These are phyloP conservation scores for Heteromyza rotundicornis DNA, from an alignment of 2,888 invertebrate species.

Conservation along the genomic window DNA sequence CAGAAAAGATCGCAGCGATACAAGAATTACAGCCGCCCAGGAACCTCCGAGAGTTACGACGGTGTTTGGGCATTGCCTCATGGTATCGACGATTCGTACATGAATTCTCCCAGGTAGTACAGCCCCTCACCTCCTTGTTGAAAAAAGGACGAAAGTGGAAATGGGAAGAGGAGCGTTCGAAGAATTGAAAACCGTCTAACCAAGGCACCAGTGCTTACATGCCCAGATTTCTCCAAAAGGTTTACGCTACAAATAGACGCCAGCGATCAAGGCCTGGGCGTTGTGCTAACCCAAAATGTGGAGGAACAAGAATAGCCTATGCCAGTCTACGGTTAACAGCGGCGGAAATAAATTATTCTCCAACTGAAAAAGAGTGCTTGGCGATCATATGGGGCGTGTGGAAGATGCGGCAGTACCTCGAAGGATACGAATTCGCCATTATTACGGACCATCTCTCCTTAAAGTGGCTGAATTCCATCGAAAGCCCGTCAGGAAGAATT, in stretches of 20 bases:
- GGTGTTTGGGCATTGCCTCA: neutral
- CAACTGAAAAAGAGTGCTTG: neutral
- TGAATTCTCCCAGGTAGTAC: neutral
- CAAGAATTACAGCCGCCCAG: neutral
- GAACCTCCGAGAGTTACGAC: neutral
- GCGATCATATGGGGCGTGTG: neutral
- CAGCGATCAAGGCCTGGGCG: neutral
- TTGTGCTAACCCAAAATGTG: neutral
- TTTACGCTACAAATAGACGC: neutral
- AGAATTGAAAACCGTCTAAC: neutral
- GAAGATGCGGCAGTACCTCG: neutral
- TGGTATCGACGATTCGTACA: neutral
- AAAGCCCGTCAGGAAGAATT: too few species aligned
- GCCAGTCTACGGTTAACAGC: neutral
- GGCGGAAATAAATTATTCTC: neutral
- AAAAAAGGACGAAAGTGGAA: neutral
- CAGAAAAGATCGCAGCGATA: neutral
- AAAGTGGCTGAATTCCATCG: neutral
- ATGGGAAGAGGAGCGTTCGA: neutral
- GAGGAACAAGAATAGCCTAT: neutral
- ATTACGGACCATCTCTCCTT: neutral
- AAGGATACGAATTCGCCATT: neutral
- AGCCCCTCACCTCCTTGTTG: neutral
- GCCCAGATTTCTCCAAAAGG: neutral
- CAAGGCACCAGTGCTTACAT: neutral